phyloP scores from a whole-genome alignment of 2,797 vertebrate species.

The Danio aesculapii region DNA sequence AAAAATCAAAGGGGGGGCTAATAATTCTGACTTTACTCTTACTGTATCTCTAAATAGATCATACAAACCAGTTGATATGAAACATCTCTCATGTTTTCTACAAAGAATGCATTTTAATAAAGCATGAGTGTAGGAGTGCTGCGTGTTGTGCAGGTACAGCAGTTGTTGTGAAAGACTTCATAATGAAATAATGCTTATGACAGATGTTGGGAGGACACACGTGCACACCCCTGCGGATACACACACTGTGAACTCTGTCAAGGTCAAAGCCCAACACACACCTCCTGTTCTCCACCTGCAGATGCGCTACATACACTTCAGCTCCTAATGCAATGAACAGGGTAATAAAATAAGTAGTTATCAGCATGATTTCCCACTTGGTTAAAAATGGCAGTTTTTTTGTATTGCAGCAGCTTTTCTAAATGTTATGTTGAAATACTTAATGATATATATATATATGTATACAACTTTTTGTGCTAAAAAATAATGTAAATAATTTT shows the following conservation, averaged over 20 bases:
- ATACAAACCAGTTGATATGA: slow-evolving; percentile 4
- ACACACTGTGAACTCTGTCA: slow-evolving; percentile 44
- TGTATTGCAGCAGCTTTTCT: too few species aligned
- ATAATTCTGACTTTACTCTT: too few species aligned
- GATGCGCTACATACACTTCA: not conserved
- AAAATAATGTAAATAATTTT: too few species aligned
- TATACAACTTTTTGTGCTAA: too few species aligned
- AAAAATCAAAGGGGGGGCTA: too few species aligned
- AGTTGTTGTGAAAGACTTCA: slow-evolving; percentile 28
- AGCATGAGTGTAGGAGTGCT: not conserved
- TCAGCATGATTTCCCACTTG: too few species aligned
- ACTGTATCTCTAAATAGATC: not conserved
- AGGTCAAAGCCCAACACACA: slow-evolving; percentile 40
- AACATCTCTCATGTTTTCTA: slow-evolving; percentile 9
- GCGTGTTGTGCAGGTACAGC: slow-evolving; percentile 15
- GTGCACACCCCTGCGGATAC: slow-evolving; percentile 16
- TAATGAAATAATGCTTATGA: slow-evolving; percentile 40
- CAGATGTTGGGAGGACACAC: slow-evolving; percentile 35
- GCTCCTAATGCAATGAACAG: not conserved
- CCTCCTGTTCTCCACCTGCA: slow-evolving; percentile 21
- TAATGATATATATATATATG: too few species aligned
- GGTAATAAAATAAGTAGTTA: too few species aligned
- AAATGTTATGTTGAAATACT: too few species aligned
- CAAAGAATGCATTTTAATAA: slow-evolving; percentile 25
- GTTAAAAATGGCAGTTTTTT: too few species aligned